Conservation (phyloP, 1,140 invertebrate genomes). For the Rhopalosiphum maidis region DNA sequence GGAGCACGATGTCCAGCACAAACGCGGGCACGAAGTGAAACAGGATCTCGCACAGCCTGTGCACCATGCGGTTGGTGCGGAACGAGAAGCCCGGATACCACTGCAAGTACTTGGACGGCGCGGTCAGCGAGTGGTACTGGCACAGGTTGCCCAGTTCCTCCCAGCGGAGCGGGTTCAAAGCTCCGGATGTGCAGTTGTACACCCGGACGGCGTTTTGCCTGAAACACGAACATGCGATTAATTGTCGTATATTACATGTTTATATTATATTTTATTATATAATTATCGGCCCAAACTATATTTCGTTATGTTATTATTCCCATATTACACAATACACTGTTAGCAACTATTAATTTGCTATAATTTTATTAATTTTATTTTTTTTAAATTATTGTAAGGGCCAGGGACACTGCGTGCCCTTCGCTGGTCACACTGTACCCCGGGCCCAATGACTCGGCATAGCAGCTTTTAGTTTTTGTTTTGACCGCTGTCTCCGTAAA, state of each 20-base stretch:
- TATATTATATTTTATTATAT: no score
- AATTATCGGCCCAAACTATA: no score
- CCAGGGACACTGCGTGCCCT: no score
- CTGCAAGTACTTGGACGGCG: constrained; percentile 82
- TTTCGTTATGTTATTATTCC: no score
- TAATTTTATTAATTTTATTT: no score
- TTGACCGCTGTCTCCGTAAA: no score
- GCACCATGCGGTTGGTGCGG: constrained; percentile 74
- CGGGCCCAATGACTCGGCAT: no score
- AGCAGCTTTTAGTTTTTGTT: no score
- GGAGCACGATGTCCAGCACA: constrained; percentile 75
- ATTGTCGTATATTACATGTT: not conserved
- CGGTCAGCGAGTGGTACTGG: constrained; percentile 73
- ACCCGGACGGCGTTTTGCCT: constrained; percentile 65
- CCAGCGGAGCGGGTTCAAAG: constrained; percentile 85
- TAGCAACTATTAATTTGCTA: no score
- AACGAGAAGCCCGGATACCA: constrained; percentile 86
- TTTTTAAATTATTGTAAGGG: no score
- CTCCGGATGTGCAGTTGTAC: constrained; percentile 92
- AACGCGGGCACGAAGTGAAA: constrained; percentile 83
- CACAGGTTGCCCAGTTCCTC: constrained; percentile 74
- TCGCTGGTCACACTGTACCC: no score
- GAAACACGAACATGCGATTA: constrained; percentile 19
- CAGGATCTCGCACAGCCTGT: constrained; percentile 73
- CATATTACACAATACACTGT: no score